A percentile compares a stretch with the other conserved stretches of the same genome.
phyloP scores from a whole-genome alignment of 2,797 vertebrate genomes.

The Gymnocypris eckloni region DNA sequence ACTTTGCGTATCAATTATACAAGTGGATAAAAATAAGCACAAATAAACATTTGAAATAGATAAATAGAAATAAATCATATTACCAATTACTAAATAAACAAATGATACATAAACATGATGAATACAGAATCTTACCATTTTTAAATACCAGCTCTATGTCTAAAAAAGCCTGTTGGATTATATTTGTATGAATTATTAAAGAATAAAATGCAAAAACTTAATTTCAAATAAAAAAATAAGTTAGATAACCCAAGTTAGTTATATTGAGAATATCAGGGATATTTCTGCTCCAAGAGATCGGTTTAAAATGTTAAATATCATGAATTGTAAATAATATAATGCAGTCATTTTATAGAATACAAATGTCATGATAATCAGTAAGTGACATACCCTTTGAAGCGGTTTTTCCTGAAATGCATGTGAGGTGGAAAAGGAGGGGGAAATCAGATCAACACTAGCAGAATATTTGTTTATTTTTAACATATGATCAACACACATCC shows the following conservation, averaged over 20 bases:
- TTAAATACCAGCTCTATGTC: background rate
- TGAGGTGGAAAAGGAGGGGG: slow-evolving; percentile 46
- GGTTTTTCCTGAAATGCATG: slow-evolving; percentile 77
- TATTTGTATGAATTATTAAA: background rate
- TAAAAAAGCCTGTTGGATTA: background rate
- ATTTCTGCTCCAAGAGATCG: background rate
- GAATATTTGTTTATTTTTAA: background rate
- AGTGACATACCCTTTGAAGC: slow-evolving; percentile 75
- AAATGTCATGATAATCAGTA: background rate
- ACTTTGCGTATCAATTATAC: background rate
- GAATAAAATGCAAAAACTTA: background rate
- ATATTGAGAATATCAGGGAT: background rate
- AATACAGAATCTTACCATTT: background rate
- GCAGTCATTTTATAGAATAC: background rate
- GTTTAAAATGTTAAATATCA: background rate
- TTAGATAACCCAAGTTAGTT: background rate
- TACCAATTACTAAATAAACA: background rate
- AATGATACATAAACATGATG: background rate
- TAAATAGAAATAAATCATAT: background rate
- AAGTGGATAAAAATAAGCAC: background rate
- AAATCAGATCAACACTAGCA: slow-evolving; percentile 18
- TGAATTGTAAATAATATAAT: background rate
- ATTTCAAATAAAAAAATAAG: background rate
- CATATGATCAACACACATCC: background rate
- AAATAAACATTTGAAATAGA: background rate